A percentile compares a stretch with the other conserved stretches of the same genome.
Evolutionary conservation across 2,888 invertebrate species (phyloP).

Genomic region (Poecilus cupreus): DNA sequence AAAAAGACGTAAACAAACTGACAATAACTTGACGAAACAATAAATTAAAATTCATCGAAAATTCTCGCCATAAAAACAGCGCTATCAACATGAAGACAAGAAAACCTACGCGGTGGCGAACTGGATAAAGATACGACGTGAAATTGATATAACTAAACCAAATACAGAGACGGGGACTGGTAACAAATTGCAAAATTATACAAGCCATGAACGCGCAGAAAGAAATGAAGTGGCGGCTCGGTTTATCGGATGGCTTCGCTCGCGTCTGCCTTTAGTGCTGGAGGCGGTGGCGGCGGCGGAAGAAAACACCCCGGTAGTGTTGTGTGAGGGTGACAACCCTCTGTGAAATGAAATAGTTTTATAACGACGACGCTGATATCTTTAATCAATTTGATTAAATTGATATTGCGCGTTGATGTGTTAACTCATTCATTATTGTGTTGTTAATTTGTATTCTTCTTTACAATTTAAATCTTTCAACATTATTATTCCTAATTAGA

Average conservation of each 20-base stretch:
- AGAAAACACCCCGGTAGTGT: conserved; percentile 21
- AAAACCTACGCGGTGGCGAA: conserved; percentile 24
- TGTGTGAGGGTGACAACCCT: conserved; percentile 50
- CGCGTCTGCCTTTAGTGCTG: conserved; percentile 53
- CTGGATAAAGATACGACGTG: conserved; percentile 57
- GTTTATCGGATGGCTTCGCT: conserved; percentile 68
- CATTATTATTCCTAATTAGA: not conserved
- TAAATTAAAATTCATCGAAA: conserved; percentile 47
- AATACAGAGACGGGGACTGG: conserved; percentile 61
- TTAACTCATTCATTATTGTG: conserved; percentile 19
- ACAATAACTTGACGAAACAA: conserved; percentile 12
- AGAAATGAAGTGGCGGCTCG: conserved; percentile 68
- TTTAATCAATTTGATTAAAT: conserved; percentile 57
- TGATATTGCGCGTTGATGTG: conserved; percentile 44
- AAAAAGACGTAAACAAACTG: conserved; percentile 22
- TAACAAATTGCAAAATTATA: conserved; percentile 71
- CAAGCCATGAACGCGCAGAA: conserved; percentile 70
- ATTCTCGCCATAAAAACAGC: conserved; percentile 27
- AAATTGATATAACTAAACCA: conserved; percentile 66
- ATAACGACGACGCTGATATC: conserved; percentile 50
- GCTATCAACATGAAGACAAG: conserved; percentile 42
- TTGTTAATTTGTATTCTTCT: not conserved
- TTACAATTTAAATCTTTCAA: not conserved
- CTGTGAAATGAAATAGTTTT: conserved; percentile 56
- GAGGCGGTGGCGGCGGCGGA: conserved; percentile 32